Base-by-base conservation (phyloP, 1,140 invertebrate genomes). In the Papilio polyxenes region DNA sequence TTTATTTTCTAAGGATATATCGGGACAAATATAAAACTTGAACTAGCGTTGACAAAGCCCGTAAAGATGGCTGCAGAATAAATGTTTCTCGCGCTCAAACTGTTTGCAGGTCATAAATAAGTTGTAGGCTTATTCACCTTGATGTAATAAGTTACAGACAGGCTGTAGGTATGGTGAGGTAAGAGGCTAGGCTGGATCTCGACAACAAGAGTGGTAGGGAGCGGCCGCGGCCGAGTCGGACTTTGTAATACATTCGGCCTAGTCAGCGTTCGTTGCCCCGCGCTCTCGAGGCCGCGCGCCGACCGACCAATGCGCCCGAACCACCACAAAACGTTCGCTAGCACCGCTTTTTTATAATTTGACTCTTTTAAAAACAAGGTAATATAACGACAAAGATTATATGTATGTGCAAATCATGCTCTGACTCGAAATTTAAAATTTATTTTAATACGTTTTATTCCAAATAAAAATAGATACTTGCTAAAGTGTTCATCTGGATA, bases 201-300 rank as follows among this genome's bases (percentile, higher is more conserved):
- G 87, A 88, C 89, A 89, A 89, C 89, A 91, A 72, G 89, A 90
- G 90, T 87, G 91, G 89, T 88, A 92, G 92, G 92, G 92, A 93
- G 92, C 90, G 92, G 91, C 88, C 88, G 88, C 89, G 85, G 89
- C 84, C 89, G 86, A 91, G 86, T 93, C 91, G 92, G 92, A 93
- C 92, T 92, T 93, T 92, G 91, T 94, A 94, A 94, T 94, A 92
- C 91, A 91, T 93, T 93, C 92, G 92, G 91, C 92, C 92, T 93
- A 94, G 92, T 94, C 91, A 92, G 91, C 93, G 93, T 91, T 92
- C 91, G 91, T 94, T 93, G 92, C 89, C 92, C 93, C 82, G 89
- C 81, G 81, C 80, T 83, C 89, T 84, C 92, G 92, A 94, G 92
- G 92, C 91, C 92, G 89, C 87, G 86, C 86, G 82, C 80, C 84